A percentile compares a stretch with the other conserved stretches of the same genome.
These are phyloP conservation scores for Protomyctophum bolini DNA, from an alignment of 2,113 vertebrate genomes.

Conservation along the genomic window DNA sequence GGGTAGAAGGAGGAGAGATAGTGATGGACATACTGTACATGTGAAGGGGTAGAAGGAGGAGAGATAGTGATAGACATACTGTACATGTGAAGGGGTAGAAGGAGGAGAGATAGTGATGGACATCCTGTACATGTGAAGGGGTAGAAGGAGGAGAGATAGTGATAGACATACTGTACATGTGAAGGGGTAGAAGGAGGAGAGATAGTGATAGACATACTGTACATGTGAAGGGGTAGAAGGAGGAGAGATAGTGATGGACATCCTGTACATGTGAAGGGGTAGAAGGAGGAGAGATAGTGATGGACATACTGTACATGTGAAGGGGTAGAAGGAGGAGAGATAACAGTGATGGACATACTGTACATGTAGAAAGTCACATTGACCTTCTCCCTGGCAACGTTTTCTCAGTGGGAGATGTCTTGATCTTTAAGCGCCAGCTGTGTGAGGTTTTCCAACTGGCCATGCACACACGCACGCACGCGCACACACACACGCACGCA, in stretches of 20 bases:
- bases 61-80: too few relatives aligned
- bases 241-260: not conserved
- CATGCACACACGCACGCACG: not conserved
- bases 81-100: too few relatives aligned
- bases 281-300: not conserved
- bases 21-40: too few relatives aligned
- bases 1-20: too few relatives aligned
- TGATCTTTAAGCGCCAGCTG: slow-evolving; percentile 1
- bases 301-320: too few relatives aligned
- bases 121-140: too few relatives aligned
- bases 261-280: not conserved
- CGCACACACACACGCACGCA: not conserved
- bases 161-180: too few relatives aligned
- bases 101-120: too few relatives aligned
- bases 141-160: too few relatives aligned
- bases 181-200: not conserved
- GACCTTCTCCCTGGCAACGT: slow-evolving; percentile 2
- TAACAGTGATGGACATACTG: too few relatives aligned
- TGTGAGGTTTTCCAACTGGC: not conserved
- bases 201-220: not conserved
- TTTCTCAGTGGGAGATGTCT: slow-evolving; percentile 8
- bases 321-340: not conserved
- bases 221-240: not conserved
- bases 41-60: too few relatives aligned
- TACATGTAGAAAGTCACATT: slow-evolving; percentile 25